phyloP scores from a whole-genome alignment of 2,797 vertebrate genomes.

The Iguana delicatissima region DNA sequence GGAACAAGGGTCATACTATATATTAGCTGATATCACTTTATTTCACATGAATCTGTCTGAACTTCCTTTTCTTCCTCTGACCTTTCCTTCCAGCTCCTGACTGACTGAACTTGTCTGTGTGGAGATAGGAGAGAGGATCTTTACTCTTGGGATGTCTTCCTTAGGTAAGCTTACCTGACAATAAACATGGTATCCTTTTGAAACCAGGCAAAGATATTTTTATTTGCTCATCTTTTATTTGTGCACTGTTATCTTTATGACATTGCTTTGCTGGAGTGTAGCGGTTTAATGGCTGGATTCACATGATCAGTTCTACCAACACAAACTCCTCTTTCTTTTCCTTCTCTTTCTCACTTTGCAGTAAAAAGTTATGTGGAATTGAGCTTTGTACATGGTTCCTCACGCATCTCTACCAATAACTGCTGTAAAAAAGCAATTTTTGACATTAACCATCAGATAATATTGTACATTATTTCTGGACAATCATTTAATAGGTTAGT shows the following conservation, averaged over 20 bases:
- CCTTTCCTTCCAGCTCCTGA: not conserved
- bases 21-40: not conserved
- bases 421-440: not conserved
- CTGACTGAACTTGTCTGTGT: not conserved
- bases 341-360: too few relatives aligned
- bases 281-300: not conserved
- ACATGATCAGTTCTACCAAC: not conserved
- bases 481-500: not conserved
- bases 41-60: not conserved
- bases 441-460: not conserved
- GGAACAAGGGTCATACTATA: too few relatives aligned
- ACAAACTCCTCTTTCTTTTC: not conserved
- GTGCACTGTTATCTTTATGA: not conserved
- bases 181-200: not conserved
- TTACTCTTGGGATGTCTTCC: not conserved
- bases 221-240: not conserved
- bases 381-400: not conserved
- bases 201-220: not conserved
- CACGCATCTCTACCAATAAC: not conserved
- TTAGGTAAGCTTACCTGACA: not conserved
- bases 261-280: not conserved
- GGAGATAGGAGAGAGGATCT: not conserved
- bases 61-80: not conserved
- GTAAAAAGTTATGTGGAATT: too few relatives aligned
- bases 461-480: too few relatives aligned